phyloP scores from a whole-genome alignment of 1,140 invertebrate genomes.

The Brachionus rubens region DNA sequence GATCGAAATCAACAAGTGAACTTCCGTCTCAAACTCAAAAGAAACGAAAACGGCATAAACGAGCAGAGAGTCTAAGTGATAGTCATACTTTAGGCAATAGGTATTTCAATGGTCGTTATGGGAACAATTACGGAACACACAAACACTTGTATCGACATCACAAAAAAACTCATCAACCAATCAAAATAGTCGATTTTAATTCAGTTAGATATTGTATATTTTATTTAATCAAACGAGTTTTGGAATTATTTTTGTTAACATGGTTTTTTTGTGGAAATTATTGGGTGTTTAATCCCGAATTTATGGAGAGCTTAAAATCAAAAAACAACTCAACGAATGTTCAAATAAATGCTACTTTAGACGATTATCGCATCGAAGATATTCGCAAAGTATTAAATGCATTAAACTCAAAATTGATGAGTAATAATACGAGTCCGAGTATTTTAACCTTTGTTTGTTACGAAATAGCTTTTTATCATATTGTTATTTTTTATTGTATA shows the following conservation, averaged over 20 bases:
- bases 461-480: conserved; percentile 8
- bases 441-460: background rate
- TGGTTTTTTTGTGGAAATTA: conserved; percentile 36
- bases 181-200: conserved; percentile 8
- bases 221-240: background rate
- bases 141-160: conserved; percentile 23
- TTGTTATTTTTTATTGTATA: conserved; percentile 15
- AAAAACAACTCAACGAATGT: background rate
- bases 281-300: conserved; percentile 14
- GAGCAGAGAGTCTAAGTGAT: background rate
- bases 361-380: too few species aligned
- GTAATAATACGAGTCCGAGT: background rate
- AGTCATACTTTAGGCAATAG: background rate
- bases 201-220: background rate
- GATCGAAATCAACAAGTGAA: conserved; percentile 11
- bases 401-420: background rate
- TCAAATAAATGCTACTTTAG: too few species aligned
- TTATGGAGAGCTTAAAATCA: background rate
- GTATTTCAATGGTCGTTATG: conserved; percentile 18
- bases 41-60: background rate
- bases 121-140: conserved; percentile 1
- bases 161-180: conserved; percentile 21
- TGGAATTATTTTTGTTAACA: background rate
- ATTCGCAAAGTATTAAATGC: background rate
- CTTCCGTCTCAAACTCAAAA: background rate